These are phyloP conservation scores for Eilema caniola DNA, from an alignment of 2,888 invertebrate genomes.

Conservation along the genomic window DNA sequence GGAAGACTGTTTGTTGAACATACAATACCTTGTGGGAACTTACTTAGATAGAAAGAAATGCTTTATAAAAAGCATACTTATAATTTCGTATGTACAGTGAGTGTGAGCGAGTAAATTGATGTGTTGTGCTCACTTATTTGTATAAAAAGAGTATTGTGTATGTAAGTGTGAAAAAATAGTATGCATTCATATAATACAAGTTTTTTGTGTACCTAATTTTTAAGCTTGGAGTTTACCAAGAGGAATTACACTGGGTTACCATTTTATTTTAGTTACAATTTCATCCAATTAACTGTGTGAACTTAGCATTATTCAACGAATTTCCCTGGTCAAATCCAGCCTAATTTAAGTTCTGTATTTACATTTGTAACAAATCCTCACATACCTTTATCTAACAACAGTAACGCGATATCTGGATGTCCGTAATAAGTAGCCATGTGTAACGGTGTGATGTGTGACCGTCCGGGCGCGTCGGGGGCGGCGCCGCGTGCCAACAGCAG, in stretches of 20 bases:
- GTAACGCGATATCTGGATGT: constrained; percentile 95
- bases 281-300: neutral
- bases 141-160: neutral
- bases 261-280: neutral
- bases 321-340: neutral
- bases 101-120: neutral
- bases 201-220: neutral
- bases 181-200: neutral
- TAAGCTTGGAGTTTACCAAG: neutral
- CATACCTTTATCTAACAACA: constrained; percentile 94
- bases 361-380: neutral
- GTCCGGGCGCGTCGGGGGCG: constrained; percentile 95
- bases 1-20: too few species aligned
- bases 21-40: too few species aligned
- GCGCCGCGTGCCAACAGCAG: constrained; percentile 95
- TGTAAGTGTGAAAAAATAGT: neutral
- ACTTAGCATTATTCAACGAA: neutral
- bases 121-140: neutral
- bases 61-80: too few species aligned
- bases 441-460: constrained; percentile 97
- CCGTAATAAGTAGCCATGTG: constrained; percentile 99
- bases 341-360: neutral
- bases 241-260: neutral
- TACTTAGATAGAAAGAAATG: too few species aligned
- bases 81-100: neutral